Evolutionary conservation across 2,797 vertebrate genomes (phyloP), one percentile per base, ranked within the genome.

Genomic region (Cyclopterus lumpus): DNA sequence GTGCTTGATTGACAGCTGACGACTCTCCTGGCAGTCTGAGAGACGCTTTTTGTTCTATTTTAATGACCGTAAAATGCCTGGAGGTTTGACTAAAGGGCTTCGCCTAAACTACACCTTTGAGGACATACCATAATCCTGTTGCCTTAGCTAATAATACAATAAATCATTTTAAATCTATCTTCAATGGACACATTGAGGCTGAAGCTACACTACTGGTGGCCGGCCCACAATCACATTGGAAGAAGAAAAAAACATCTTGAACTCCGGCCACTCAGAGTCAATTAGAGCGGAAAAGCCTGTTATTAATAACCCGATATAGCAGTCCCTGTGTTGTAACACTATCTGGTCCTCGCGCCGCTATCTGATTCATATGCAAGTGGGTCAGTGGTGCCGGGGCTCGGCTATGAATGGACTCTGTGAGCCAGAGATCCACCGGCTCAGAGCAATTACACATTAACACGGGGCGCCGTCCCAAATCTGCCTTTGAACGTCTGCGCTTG

Each of bases 281-380:
- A 82, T 89, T 86, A 82, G 71, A 83, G 79, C 24, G 14, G 68
- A 77, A 79, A 86, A 84, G 71, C 73, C 79, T 64, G 67, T 68
- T 82, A 85, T 86, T 88, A 81, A 89, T 84, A 80, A 79, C 76
- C 68, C 69, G 84, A 80, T 78, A 83, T 83, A 82, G 81, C 80
- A 65, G 79, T 58, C 69, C 59, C 78, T 49, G 73, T 49, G 72
- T 80, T 78, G 80, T 63, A 79, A 81, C 69, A 75, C 82, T 73
- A 83, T 89, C 86, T 83, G 65, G 40, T 72, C 77, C 71, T 82
- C 72, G 64, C 65, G 57, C 63, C 5, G 40, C 81, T 74, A 84
- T 89, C 91, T 93, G 90, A 93, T 94, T 93, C 76, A 59, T 89
- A 92, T 93, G 92, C 77, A 94, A 94, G 92, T 94, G 87, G 93